Base-by-base conservation (phyloP, 2,888 invertebrate species). In the Ectemnius continuus region DNA sequence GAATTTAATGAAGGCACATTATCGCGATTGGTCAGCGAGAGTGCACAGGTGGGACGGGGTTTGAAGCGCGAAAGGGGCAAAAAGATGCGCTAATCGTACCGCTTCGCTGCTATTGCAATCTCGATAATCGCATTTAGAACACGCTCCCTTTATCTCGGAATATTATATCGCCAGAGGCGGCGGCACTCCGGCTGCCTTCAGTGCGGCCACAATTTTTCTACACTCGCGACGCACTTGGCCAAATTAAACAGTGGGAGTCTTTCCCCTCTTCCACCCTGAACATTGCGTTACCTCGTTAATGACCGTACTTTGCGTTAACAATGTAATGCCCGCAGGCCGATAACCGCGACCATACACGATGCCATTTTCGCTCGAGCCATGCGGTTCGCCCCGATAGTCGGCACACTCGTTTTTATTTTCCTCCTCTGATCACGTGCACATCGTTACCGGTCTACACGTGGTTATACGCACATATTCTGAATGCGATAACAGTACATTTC, bases 271-370 rank as follows among this genome's bases (percentile, higher is more conserved):
- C 11, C 36, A 36, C 36, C 11, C 36, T 36, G 8, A 13, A 57
- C 18, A 62, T 20, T 48, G 16, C 13, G 69, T 76, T 65, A 76
- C 68, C 61, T 61, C 68, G 70, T 66, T 78, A 76, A 78, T 71
- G 77, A 76, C 71, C 36, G 46, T 64, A 70, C 68, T 78, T 67
- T 66, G 67, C 64, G 59, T 70, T 48, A 63, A 75, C 71, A 72
- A 67, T 75, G 72, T 65, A 79, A 75, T 20, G 68, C 68, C 61
- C 65, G 20, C 20, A n/a, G 20, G 0, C 26, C 70, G 79, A 78
- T 79, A 79, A 78, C 67, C 36, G 18, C 47, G 68, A 26, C 59
- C 73, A 52, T 67, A 58, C 47, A 62, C 67, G 78, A 71, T 78
- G 58, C 65, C 69, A 69, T 73, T 76, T 73, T 76, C 76, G 57